Conservation (phyloP, 2,113 vertebrate genomes). For the Hemichromis elongatus region DNA sequence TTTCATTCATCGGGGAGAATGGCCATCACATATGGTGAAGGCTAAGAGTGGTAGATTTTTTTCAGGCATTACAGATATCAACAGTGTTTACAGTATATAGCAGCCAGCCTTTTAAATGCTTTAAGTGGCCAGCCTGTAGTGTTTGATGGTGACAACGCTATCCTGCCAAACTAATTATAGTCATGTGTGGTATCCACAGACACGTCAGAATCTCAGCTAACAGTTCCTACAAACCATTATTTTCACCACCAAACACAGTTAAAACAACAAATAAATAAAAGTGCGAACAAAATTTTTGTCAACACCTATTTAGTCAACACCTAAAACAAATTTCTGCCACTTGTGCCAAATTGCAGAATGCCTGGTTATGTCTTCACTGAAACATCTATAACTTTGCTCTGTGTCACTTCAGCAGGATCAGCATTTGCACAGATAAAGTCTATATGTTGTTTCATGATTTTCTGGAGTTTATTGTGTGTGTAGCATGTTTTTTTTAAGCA, state of each 20-base stretch:
- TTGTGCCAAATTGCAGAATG: neutral
- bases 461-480: neutral
- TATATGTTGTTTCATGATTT: neutral
- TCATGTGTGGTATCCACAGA: neutral
- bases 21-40: neutral
- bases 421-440: neutral
- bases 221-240: neutral
- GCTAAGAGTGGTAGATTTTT: neutral
- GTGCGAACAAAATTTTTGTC: accelerated
- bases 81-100: neutral
- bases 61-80: neutral
- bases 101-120: neutral
- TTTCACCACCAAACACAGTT: neutral
- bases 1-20: neutral
- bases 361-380: neutral
- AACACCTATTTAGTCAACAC: no score
- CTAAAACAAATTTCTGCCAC: no score
- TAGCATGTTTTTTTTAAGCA: no score
- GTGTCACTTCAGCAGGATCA: neutral
- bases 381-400: neutral
- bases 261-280: neutral
- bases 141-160: neutral
- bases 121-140: neutral
- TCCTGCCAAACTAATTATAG: neutral
- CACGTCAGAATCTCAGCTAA: neutral